These are phyloP conservation scores for Hemibates koningsi DNA, from an alignment of 2,113 vertebrate genomes.

Conservation along the genomic window DNA sequence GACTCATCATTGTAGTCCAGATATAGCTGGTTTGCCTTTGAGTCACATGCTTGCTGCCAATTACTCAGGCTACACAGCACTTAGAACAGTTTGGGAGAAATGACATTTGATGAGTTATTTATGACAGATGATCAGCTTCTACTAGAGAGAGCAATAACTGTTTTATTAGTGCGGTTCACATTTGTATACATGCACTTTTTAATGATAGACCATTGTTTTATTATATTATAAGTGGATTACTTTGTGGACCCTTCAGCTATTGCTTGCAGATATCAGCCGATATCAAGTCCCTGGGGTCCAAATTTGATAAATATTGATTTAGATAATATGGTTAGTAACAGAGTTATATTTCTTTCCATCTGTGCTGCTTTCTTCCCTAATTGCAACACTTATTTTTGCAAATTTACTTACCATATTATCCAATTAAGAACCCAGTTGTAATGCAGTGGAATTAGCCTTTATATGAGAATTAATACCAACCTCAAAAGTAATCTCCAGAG, in stretches of 20 bases:
- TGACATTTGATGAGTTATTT: not conserved
- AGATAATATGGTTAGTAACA: not conserved
- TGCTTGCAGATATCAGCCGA: not conserved
- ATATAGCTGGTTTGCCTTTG: not conserved
- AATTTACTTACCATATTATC: not conserved
- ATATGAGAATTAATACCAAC: conserved; percentile 62
- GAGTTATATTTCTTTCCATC: not conserved
- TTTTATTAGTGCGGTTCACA: not conserved
- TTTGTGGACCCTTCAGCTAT: not conserved
- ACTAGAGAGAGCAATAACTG: not conserved
- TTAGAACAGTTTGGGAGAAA: not conserved
- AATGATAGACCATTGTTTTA: not conserved
- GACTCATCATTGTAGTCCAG: not conserved
- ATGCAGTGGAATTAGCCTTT: not conserved
- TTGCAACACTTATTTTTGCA: not conserved
- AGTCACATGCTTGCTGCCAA: not conserved
- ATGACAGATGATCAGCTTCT: not conserved
- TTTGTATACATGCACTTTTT: not conserved
- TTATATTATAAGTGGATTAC: not conserved
- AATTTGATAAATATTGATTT: not conserved
- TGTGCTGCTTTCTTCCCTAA: not conserved
- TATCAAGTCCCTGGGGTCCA: not conserved
- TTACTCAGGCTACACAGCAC: not conserved
- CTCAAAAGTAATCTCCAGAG: conserved; percentile 96
- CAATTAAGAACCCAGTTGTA: not conserved